Base-by-base conservation (phyloP, 2,113 vertebrate genomes). In the Willisornis vidua region DNA sequence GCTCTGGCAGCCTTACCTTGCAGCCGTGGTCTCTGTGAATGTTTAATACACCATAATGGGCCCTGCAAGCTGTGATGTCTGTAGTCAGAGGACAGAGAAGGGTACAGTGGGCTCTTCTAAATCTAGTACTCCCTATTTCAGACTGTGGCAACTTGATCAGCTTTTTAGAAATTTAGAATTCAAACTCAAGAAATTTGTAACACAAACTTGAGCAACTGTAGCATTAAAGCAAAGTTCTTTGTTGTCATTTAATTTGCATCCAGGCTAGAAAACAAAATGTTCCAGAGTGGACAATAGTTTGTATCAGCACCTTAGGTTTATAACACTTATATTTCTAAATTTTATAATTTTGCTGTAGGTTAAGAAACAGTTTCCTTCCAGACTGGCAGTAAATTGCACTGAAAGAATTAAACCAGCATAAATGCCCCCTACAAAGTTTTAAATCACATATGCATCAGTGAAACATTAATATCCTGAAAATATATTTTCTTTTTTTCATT, bases 291-390 rank as follows among this genome's bases (percentile, higher is more conserved):
- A 49, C 12, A 84, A 25, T 31, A 43, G 19, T 74, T 88, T 77
- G 33, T 19, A 61, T 71, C 51, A 49, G 61, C 49, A 37, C 22
- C 29, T 20, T 45, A 33, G 43, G 82, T 93, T 89, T 84, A 85
- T 87, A 52, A 41, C n/a, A 25, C 22, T 76, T 88, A 10, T n/a
- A 62, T 87, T 89, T 93, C 46, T 73, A 76, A 76, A 77, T 93
- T 82, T 92, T 76, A 24, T 81, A 78, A 61, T 83, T 92, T 93
- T 80, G 24, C 65, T 3, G 0, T 55, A 49, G 49, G 28, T 24
- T 71, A 79, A 83, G 80, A 83, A 94, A 72, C 33, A 35, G 33
- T 78, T 91, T 80, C 41, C 31, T 82, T 73, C 33, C 28, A 85
- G n/a, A 45, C 0, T 57, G 61, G 45, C 46, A 61, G 5, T 85